These are phyloP conservation scores for Catagonus wagneri DNA, from an alignment of 2,113 vertebrate genomes.

Conservation along the genomic window DNA sequence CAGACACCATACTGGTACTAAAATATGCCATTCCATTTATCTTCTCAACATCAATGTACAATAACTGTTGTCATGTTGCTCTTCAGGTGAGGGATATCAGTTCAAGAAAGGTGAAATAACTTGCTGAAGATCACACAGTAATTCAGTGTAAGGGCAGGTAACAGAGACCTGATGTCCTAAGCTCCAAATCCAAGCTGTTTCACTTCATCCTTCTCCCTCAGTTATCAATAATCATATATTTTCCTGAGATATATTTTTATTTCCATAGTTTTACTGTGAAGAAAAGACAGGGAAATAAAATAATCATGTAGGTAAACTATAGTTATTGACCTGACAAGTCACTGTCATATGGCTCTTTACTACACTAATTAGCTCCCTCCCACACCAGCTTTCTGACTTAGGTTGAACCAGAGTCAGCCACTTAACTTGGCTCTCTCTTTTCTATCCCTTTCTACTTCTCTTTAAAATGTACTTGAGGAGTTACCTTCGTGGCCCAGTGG, in stretches of 20 bases:
- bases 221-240: not conserved
- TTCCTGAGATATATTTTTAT: not conserved
- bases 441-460: not conserved
- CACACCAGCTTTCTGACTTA: not conserved
- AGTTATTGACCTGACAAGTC: not conserved
- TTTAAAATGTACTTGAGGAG: too few species aligned
- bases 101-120: not conserved
- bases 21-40: not conserved
- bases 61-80: not conserved
- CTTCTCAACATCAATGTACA: not conserved
- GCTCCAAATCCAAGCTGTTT: not conserved
- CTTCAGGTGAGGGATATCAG: not conserved
- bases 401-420: not conserved
- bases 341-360: not conserved
- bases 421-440: not conserved
- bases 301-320: not conserved
- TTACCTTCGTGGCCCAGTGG: too few species aligned
- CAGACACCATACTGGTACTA: not conserved
- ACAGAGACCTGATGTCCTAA: not conserved
- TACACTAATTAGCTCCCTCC: not conserved
- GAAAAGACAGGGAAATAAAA: not conserved
- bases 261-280: not conserved
- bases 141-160: not conserved
- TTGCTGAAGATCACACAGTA: not conserved
- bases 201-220: not conserved